A percentile compares a stretch with the other conserved stretches of the same genome.
Evolutionary conservation across 2,113 vertebrate genomes (phyloP).

Genomic region (Centropus unirufus): DNA sequence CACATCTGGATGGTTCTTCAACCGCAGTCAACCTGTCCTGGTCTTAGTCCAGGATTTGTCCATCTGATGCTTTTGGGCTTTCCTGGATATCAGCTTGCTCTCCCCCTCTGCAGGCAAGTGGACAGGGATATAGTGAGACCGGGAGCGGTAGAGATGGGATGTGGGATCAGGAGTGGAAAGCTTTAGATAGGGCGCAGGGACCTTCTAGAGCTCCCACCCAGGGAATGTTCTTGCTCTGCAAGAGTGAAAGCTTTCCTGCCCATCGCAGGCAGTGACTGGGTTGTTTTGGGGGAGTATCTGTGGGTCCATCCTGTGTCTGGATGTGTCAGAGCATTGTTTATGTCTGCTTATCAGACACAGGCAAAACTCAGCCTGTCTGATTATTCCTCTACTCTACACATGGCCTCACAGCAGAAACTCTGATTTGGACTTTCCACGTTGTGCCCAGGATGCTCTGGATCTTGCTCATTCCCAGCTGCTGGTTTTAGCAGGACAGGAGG

Average conservation of each 20-base stretch:
- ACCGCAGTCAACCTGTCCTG: neutral
- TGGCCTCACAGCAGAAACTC: neutral
- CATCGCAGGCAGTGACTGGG: neutral
- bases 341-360: accelerated
- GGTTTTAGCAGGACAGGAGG: neutral
- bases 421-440: neutral
- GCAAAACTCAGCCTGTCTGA: neutral
- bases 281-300: neutral
- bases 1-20: neutral
- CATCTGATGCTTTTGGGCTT: neutral
- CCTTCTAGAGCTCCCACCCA: neutral
- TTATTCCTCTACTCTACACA: neutral
- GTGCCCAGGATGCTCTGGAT: neutral
- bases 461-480: neutral
- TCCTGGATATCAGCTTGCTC: neutral
- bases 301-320: neutral
- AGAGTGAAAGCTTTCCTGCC: neutral
- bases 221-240: neutral
- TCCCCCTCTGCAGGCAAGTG: neutral
- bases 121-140: accelerated
- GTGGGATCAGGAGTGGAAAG: neutral
- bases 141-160: neutral
- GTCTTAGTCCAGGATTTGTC: neutral
- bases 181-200: neutral
- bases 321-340: too few relatives aligned